Conservation (phyloP, 2,888 invertebrate species). For the Drosophila borborema region DNA sequence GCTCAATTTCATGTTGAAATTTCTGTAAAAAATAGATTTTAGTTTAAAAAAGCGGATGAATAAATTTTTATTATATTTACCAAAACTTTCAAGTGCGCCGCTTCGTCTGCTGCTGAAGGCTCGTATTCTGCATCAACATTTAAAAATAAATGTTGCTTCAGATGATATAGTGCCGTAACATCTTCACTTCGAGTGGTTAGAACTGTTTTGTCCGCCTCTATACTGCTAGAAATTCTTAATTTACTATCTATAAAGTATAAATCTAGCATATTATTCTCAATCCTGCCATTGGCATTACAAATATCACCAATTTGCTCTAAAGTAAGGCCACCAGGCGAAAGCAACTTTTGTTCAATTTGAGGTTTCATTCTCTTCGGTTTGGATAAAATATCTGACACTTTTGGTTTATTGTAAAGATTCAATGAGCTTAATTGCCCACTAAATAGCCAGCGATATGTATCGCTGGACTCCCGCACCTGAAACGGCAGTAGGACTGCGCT, state of each 20-base stretch:
- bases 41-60: not conserved
- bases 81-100: slow-evolving; percentile 38
- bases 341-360: slow-evolving; percentile 37
- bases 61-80: slow-evolving; percentile 42
- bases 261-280: slow-evolving; percentile 16
- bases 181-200: slow-evolving; percentile 46
- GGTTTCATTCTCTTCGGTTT: not conserved
- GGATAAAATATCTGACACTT: not conserved
- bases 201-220: slow-evolving; percentile 9
- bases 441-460: slow-evolving; percentile 57
- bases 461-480: slow-evolving; percentile 17
- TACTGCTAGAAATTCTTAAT: slow-evolving; percentile 14
- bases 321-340: slow-evolving; percentile 2
- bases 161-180: slow-evolving; percentile 61
- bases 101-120: slow-evolving; percentile 1
- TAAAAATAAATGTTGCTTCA: slow-evolving; percentile 63
- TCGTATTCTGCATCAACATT: slow-evolving; percentile 22
- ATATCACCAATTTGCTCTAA: slow-evolving; percentile 32
- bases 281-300: slow-evolving; percentile 30
- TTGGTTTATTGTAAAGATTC: slow-evolving; percentile 29
- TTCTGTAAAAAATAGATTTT: slow-evolving; percentile 57
- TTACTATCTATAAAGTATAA: slow-evolving; percentile 54
- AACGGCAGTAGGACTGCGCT: slow-evolving; percentile 57
- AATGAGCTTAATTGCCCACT: slow-evolving; percentile 22
- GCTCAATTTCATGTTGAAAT: slow-evolving; percentile 73